phyloP scores from a whole-genome alignment of 2,888 invertebrate genomes.

The Micropterix aruncella region DNA sequence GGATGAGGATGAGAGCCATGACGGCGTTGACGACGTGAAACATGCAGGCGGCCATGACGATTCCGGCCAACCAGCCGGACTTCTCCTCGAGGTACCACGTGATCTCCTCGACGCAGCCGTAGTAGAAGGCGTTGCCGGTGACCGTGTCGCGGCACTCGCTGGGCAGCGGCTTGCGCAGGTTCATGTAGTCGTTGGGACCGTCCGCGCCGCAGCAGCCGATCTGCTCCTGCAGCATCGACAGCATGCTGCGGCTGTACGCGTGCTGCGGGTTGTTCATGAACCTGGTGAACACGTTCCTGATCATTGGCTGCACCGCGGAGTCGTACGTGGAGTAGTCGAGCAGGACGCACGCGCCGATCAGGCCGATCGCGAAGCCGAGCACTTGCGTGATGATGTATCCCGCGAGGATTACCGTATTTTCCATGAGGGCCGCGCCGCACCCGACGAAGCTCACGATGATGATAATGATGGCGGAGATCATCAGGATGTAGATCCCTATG shows the following conservation, averaged over 20 bases:
- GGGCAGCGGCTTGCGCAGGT: constrained; percentile 64
- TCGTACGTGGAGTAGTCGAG: constrained; percentile 69
- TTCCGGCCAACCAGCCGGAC: constrained; percentile 69
- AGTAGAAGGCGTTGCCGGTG: constrained; percentile 77
- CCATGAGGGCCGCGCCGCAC: constrained; percentile 70
- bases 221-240: constrained; percentile 74
- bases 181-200: constrained; percentile 71
- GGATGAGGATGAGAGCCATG: no score
- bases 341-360: constrained; percentile 62
- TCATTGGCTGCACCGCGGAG: constrained; percentile 65
- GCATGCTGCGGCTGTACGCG: constrained; percentile 47
- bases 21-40: no score
- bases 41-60: constrained; percentile 63
- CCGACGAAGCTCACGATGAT: constrained; percentile 70
- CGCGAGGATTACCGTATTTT: constrained; percentile 51
- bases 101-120: constrained; percentile 77
- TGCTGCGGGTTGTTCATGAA: constrained; percentile 68
- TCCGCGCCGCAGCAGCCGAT: constrained; percentile 85
- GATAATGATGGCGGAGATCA: constrained; percentile 54
- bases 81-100: constrained; percentile 81
- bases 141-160: constrained; percentile 75
- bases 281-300: constrained; percentile 51
- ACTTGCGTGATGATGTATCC: constrained; percentile 57
- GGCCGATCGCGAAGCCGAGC: constrained; percentile 52
- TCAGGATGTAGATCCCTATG: constrained; percentile 71